These are phyloP conservation scores for Sciaenops ocellatus DNA, from an alignment of 2,797 vertebrate genomes.

Conservation along the genomic window DNA sequence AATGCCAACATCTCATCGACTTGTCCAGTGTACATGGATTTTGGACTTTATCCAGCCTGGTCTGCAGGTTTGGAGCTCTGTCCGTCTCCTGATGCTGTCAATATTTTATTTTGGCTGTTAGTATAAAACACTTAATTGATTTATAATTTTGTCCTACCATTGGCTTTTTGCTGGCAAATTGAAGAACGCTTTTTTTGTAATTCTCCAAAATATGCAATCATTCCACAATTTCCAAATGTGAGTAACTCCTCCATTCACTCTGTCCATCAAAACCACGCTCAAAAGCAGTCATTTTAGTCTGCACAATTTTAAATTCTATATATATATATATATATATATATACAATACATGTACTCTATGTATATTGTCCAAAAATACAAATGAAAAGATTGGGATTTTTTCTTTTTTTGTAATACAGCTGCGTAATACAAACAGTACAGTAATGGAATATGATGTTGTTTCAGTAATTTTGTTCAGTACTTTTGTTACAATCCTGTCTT, in stretches of 20 bases:
- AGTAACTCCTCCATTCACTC: no score
- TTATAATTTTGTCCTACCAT: neutral
- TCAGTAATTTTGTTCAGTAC: neutral
- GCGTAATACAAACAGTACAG: neutral
- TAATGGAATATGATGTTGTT: neutral
- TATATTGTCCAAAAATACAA: neutral
- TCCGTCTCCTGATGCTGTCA: neutral
- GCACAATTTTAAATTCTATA: no score
- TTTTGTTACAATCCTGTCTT: neutral
- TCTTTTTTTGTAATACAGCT: neutral
- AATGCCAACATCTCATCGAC: conserved; percentile 35
- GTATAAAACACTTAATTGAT: neutral
- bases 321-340: no score
- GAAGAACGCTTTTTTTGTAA: neutral
- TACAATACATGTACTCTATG: no score
- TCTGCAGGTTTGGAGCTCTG: neutral
- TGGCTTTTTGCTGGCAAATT: neutral
- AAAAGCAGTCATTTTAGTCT: no score
- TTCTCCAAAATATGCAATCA: no score
- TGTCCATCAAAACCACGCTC: no score
- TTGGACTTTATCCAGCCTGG: neutral
- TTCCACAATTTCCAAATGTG: no score
- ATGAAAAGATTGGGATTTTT: neutral
- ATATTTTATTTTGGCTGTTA: neutral
- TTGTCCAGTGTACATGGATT: neutral